These are phyloP conservation scores for Rhimphoctona megacephalus DNA, from an alignment of 2,888 invertebrate genomes.

Conservation along the genomic window DNA sequence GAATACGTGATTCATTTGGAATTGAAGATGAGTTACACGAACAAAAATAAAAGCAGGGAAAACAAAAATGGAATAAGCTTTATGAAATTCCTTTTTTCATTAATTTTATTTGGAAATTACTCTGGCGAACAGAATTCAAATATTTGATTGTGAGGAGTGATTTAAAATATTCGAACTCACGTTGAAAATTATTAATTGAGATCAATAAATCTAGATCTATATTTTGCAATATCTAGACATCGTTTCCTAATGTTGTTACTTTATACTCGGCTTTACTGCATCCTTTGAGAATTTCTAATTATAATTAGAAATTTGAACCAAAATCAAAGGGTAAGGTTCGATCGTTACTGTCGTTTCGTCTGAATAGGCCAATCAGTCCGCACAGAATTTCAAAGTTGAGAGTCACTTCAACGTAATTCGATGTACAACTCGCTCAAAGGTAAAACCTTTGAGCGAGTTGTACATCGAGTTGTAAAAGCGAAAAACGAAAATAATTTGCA, in stretches of 20 bases:
- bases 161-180: neutral
- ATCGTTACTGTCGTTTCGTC: conserved; percentile 38
- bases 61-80: neutral
- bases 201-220: neutral
- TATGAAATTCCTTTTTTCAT: neutral
- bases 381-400: conserved; percentile 40
- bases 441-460: too few relatives aligned
- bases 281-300: neutral
- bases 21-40: neutral
- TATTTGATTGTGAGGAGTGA: neutral
- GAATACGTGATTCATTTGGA: neutral
- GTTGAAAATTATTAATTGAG: neutral
- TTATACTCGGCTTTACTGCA: neutral
- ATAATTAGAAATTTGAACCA: conserved; percentile 36
- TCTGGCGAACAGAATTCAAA: too few relatives aligned
- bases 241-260: neutral
- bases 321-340: conserved; percentile 12
- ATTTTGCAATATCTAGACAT: conserved; percentile 29
- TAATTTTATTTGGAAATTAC: neutral
- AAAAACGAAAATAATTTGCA: conserved; percentile 20
- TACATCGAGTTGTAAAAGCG: too few relatives aligned
- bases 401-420: conserved; percentile 37
- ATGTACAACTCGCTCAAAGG: conserved; percentile 3
- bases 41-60: conserved; percentile 4
- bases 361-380: conserved; percentile 54